A percentile compares a stretch with the other conserved stretches of the same genome.
Conservation (phyloP, 2,888 invertebrate genomes). For the Pyrrhia umbra region DNA sequence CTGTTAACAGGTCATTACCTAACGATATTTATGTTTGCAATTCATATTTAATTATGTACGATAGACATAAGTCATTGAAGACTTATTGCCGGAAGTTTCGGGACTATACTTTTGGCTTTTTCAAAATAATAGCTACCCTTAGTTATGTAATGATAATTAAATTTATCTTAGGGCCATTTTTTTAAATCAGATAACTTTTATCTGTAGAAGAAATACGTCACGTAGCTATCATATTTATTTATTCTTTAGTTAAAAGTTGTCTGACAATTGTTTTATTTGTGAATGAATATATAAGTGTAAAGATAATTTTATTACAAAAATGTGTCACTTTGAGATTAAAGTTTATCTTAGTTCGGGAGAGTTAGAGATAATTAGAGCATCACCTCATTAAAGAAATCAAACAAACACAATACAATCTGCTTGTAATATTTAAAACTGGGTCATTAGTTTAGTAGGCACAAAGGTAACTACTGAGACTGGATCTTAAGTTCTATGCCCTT, state of each 20-base stretch:
- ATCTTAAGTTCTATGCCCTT: no score
- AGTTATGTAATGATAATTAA: no score
- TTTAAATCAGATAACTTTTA: no score
- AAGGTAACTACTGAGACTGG: no score
- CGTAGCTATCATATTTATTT: no score
- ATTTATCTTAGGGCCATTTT: no score
- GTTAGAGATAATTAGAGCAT: slow-evolving; percentile 10
- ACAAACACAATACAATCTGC: background rate
- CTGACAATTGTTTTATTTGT: background rate
- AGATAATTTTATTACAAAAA: no score
- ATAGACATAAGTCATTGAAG: background rate
- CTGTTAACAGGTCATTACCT: background rate
- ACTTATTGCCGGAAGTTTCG: slow-evolving; percentile 13
- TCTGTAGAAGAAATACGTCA: no score
- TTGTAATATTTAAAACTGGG: background rate
- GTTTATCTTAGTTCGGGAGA: slow-evolving; percentile 42
- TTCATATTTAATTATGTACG: background rate
- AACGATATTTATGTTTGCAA: slow-evolving; percentile 16
- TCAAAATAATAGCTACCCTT: background rate
- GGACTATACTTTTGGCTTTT: background rate
- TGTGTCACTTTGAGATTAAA: slow-evolving; percentile 25
- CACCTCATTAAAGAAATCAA: slow-evolving; percentile 33
- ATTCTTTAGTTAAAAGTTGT: no score
- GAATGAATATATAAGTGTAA: no score
- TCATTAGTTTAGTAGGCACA: no score